Evolutionary conservation across 2,113 vertebrate genomes (phyloP), one percentile per base, ranked within the genome.

Genomic region (Lampris incognitus): DNA sequence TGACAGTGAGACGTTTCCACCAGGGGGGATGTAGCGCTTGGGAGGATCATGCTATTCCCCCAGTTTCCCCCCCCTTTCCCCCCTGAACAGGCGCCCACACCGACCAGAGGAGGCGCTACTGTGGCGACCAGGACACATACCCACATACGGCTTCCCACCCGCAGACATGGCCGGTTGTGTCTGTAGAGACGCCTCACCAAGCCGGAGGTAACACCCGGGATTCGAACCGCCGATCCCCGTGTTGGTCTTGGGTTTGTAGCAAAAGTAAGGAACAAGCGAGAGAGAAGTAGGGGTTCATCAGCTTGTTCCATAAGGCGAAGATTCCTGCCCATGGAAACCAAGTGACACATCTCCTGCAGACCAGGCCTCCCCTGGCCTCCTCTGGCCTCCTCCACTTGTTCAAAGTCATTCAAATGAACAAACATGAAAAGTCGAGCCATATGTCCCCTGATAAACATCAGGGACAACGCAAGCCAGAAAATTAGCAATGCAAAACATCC

Each of bases 281-380:
- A 70, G 60, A 70, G 42, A 72, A 75, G 61, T 44, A 38, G 80
- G 80, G 86, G 82, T 83, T 85, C 66, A 84, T 88, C 72, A 78
- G 57, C 77, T 65, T 61, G 72, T 71, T 77, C 13, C 51, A 71
- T 79, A 72, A 54, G 59, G 24, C 44, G 13, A 24, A 0, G 24
- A 36, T 72, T 70, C 56, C 38, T 66, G 42, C 38, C 38, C 39
- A 36, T 37, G 51, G 61, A 79, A 71, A 68, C 39, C 1, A 79
- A 73, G 56, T 70, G 84, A 85, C 87, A 90, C 37, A 72, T 89
- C 83, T 88, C 86, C 72, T 72, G 59, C 74, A 1, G 61, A 77
- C 74, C 80, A 84, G 86, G 46, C 86, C 83, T 86, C 77, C 68
- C 78, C 5, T 84, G 74, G 83, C 63, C 75, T 72, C 6, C 36